Base-by-base conservation (phyloP, 2,888 invertebrate species). In the Charanyca ferruginea region DNA sequence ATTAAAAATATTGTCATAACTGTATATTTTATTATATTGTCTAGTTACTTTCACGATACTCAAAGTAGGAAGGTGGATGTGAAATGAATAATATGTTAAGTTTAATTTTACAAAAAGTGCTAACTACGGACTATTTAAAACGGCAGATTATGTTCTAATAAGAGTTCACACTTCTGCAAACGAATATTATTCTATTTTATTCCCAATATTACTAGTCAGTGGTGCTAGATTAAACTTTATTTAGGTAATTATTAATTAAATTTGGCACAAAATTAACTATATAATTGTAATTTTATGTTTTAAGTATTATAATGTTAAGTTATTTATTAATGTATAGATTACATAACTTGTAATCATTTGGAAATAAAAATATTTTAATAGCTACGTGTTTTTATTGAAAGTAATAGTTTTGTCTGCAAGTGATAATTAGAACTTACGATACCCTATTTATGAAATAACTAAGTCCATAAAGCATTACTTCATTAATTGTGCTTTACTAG, bases 271-370 rank as follows among this genome's bases (percentile, higher is more conserved):
- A 35, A 53, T 54, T 65, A 73, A 65, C 66, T 38, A 32, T 25
- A 6, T 25, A 59, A 0, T 1, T 38, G 22, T 62, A 52, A 52
- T 58, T 64, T 18, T 61, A 45, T 54, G 16, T 47, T 45, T 22
- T 49, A 71, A 66, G 66, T 71, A 66, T 61, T 52, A 41, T 72
- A 77, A 48, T 59, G 13, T 28, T 75, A 73, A 61, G 78, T 60
- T 41, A 72, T 47, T 52, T 41, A 52, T 42, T 48, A 48, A 32
- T 60, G 8, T 41, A 22, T 48, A 18, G 8, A 35, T 51, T 66
- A 63, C 16, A 1, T 55, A 20, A 42, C 63, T 45, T 52, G 9
- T 48, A 75, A 41, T 47, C 25, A 53, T 52, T 62, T 61, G 7
- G 13, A 61, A 74, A 66, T 74, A 55, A 67, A 77, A 18, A 44